These are phyloP conservation scores for Calameuta pallipes DNA, from an alignment of 2,888 invertebrate genomes.

Conservation along the genomic window DNA sequence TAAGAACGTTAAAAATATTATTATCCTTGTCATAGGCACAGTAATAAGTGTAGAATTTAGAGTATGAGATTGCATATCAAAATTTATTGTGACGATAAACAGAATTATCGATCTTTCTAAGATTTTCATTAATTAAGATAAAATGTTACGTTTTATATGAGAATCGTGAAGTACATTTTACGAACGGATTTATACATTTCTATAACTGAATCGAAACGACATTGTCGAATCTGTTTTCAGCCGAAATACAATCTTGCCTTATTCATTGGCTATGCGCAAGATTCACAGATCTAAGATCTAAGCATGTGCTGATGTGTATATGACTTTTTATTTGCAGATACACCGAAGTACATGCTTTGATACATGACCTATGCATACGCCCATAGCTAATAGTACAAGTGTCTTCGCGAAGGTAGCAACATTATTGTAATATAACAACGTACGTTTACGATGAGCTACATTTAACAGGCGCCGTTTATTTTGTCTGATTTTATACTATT, in stretches of 20 bases:
- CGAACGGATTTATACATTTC: not conserved
- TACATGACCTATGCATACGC: too few relatives aligned
- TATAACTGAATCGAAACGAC: not conserved
- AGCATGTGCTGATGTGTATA: too few relatives aligned
- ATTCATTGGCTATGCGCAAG: not conserved
- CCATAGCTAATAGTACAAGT: not conserved
- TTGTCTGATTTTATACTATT: not conserved
- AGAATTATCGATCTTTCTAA: not conserved
- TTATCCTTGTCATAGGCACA: not conserved
- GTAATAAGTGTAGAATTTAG: not conserved
- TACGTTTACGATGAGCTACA: not conserved
- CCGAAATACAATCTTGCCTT: constrained; percentile 21
- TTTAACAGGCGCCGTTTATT: not conserved
- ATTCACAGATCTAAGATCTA: too few relatives aligned
- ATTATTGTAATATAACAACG: not conserved
- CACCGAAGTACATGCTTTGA: too few relatives aligned
- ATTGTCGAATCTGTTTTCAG: not conserved
- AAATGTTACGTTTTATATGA: not conserved
- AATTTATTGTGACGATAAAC: not conserved
- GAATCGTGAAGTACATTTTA: not conserved
- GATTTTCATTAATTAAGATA: not conserved
- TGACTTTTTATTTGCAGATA: too few relatives aligned
- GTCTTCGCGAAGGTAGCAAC: not conserved
- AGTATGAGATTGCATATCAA: not conserved
- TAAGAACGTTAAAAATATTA: not conserved